Base-by-base conservation (phyloP, 2,113 vertebrate species). In the Phaethon lepturus region DNA sequence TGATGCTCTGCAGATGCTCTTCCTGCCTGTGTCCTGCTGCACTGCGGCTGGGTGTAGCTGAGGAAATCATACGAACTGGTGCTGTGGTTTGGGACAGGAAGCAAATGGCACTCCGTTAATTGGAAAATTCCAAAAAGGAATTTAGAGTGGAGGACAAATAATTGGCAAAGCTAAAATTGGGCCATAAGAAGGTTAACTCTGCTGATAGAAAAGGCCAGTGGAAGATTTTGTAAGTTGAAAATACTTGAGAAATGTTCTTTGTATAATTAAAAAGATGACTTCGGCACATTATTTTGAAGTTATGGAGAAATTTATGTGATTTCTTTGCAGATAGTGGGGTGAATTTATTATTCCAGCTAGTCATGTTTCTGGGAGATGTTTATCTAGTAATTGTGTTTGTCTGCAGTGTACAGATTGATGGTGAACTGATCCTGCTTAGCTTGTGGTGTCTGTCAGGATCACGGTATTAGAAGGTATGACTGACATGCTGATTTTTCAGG, bases 301-400 rank as follows among this genome's bases (percentile, higher is more conserved):
- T 77, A 55, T 53, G 59, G 80, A 87, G 80, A 44, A 94, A 85
- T 58, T 68, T 8, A 23, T 42, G 84, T 20, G 87, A 94, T 91
- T 93, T 33, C 55, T 76, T 85, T 50, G 66, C 58, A 85, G 94
- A 95, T 95, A 95, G 80, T 4, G 2, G 80, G 74, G 73, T 66
- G 42, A 80, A 82, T 82, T 82, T 94, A 68, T 91, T 96, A 90
- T 91, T 55, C 11, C 62, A 90, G 73, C 58, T 76, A 29, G 77
- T 91, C 60, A 45, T 84, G 77, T 85, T 93, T 96, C 80, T 2
- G 2, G 66, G 84, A 95, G 96, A 97, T 96, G 18, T 89, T 83
- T 95, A 95, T 97, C 94, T 80, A 17, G 81, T 95, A 95, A 97
- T 95, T 96, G 94, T 93, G 72, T 91, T 95, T 95, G 95, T 94